phyloP scores from a whole-genome alignment of 2,888 invertebrate species.

The Ectemnius cavifrons region DNA sequence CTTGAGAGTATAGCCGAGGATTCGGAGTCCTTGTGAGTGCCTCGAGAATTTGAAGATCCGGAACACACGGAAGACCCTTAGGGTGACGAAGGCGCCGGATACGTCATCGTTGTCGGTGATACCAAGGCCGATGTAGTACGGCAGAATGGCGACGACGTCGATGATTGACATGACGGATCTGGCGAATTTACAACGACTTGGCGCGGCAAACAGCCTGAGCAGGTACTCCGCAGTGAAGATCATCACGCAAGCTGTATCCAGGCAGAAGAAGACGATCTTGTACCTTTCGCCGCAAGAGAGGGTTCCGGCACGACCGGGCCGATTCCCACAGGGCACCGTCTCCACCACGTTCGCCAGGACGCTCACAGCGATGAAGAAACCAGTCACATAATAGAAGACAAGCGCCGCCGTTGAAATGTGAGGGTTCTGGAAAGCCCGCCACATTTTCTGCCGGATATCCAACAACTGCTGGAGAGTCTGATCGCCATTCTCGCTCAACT shows the following conservation, averaged over 20 bases:
- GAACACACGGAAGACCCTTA: slow-evolving; percentile 99
- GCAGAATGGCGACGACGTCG: slow-evolving; percentile 99
- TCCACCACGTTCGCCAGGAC: slow-evolving; percentile 99
- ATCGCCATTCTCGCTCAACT: slow-evolving; percentile 94
- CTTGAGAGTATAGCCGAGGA: slow-evolving; percentile 99
- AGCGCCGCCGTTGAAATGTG: slow-evolving; percentile 99
- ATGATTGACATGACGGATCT: slow-evolving; percentile 99
- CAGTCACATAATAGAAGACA: slow-evolving; percentile 99
- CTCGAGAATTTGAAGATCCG: slow-evolving; percentile 99
- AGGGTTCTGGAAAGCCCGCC: slow-evolving; percentile 99
- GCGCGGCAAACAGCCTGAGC: slow-evolving; percentile 97
- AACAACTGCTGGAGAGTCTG: slow-evolving; percentile 93
- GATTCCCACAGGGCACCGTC: slow-evolving; percentile 95
- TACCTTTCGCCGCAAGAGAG: slow-evolving; percentile 98
- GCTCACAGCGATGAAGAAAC: slow-evolving; percentile 99
- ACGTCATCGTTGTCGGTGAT: slow-evolving; percentile 99
- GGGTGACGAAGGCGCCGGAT: slow-evolving; percentile 98
- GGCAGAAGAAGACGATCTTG: slow-evolving; percentile 98
- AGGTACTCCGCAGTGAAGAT: slow-evolving; percentile 99
- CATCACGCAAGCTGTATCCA: slow-evolving; percentile 99
- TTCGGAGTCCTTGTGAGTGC: slow-evolving; percentile 98
- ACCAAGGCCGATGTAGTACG: slow-evolving; percentile 98
- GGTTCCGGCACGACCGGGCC: slow-evolving; percentile 92
- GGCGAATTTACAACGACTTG: slow-evolving; percentile 97
- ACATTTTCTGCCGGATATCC: slow-evolving; percentile 96